Conservation (phyloP, 2,113 vertebrate genomes). For the Hymenochirus boettgeri region DNA sequence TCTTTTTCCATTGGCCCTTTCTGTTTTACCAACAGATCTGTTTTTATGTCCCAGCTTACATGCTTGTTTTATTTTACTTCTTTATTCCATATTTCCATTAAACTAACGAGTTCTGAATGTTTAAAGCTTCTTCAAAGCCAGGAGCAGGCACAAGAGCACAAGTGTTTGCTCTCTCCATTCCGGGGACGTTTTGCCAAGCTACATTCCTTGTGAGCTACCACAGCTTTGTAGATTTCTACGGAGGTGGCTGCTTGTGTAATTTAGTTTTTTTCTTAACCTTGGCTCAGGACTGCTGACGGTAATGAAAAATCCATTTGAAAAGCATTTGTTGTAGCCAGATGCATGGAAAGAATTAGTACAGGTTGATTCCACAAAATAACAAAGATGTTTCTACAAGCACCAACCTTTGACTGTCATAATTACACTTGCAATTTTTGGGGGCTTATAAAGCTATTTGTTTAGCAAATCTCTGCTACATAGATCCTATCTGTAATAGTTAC, state of each 20-base stretch:
- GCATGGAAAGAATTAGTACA: conserved; percentile 23
- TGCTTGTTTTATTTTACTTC: conserved; percentile 15
- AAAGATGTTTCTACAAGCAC: too few relatives aligned
- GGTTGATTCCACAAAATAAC: neutral
- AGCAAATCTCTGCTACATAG: too few relatives aligned
- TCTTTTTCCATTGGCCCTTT: conserved; percentile 26
- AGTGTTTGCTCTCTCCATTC: conserved; percentile 25
- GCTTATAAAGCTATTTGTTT: too few relatives aligned
- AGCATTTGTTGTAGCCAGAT: neutral
- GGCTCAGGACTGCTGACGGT: conserved; percentile 13
- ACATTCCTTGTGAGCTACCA: conserved; percentile 27
- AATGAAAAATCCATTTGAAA: conserved; percentile 24
- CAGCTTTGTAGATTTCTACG: conserved; percentile 17
- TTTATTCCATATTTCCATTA: conserved; percentile 25
- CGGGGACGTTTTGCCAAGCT: conserved; percentile 14
- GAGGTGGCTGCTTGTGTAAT: conserved; percentile 18
- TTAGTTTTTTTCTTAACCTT: conserved; percentile 32
- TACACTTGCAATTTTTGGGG: too few relatives aligned
- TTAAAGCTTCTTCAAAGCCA: conserved; percentile 26
- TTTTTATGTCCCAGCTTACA: conserved; percentile 37
- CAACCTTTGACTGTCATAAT: too few relatives aligned
- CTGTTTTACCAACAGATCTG: conserved; percentile 32
- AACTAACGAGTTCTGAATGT: conserved; percentile 8
- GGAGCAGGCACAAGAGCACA: conserved; percentile 25
- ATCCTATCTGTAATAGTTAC: too few relatives aligned